These are phyloP conservation scores for Hydrophis major DNA, from an alignment of 2,797 vertebrate genomes.

Conservation along the genomic window DNA sequence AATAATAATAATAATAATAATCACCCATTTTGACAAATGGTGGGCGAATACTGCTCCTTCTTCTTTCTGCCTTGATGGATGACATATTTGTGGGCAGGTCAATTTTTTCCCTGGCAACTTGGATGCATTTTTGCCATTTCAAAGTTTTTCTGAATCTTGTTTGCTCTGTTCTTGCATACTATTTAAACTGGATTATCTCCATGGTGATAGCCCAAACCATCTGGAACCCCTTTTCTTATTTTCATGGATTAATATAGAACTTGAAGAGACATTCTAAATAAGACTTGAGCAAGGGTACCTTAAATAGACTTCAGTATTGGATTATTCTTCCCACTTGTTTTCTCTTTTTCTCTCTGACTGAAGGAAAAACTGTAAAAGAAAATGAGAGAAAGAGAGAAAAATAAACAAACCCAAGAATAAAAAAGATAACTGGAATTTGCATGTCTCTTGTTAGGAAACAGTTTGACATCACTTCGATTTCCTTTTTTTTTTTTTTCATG, in stretches of 20 bases:
- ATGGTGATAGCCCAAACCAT: conserved; percentile 23
- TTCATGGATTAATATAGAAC: conserved; percentile 11
- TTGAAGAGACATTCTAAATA: background rate
- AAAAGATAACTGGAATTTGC: background rate
- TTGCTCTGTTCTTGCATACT: conserved; percentile 1
- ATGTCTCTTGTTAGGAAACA: background rate
- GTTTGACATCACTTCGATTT: background rate
- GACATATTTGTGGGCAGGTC: background rate
- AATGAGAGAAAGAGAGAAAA: background rate
- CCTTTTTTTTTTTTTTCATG: background rate
- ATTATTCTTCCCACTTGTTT: background rate
- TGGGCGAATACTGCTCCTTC: background rate
- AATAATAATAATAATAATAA: background rate
- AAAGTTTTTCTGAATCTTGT: conserved; percentile 20
- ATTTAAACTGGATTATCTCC: conserved; percentile 31
- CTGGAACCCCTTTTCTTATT: conserved; percentile 19
- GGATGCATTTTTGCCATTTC: conserved; percentile 1
- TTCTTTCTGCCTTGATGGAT: background rate
- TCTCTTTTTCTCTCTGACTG: background rate
- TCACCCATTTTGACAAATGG: background rate
- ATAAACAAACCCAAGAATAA: background rate
- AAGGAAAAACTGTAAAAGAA: background rate
- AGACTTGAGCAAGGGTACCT: background rate
- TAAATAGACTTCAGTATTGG: background rate
- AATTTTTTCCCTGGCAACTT: background rate